Evolutionary conservation across 2,113 vertebrate species (phyloP), one percentile per base, ranked within the genome.

Genomic region (Poeciliopsis occidentalis): DNA sequence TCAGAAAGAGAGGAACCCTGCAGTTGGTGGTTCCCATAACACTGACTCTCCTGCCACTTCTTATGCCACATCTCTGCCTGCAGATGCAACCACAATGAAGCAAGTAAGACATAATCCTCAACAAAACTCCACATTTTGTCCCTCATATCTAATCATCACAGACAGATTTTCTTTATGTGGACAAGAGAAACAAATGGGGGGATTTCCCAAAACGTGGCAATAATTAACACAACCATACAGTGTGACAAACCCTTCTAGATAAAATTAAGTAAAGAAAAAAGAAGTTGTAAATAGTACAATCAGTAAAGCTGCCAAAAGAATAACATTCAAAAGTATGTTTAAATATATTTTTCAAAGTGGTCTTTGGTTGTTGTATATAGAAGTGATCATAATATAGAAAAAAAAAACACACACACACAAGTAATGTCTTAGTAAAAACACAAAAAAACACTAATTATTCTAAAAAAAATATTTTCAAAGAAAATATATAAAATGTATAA

Each of bases 21-120:
- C 11, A 8, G 37, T 63, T 5, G 12, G 22, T 32, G 81, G n/a
- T 60, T 69, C 47, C 75, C 78, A 30, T 68, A 41, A 47, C 1
- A 75, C 17, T 68, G 80, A 66, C 75, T 64, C 15, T 93, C 92
- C 71, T 60, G 87, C 86, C 94, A 94, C 72, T 96, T 91, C 30
- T 92, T 88, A 83, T 90, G 64, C 90, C 95, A 92, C 74, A 85
- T 88, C 82, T 89, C 81, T 31, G 94, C 92, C 96, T 98, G 81
- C 6, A 74, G 73, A 85, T 39, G 39, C 29, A 4, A 51, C 27
- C 47, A 66, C 15, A 22, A 34, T 19, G 13, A 73, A 27, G n/a
- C 61, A 26, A 65, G 60, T 32, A 12, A 64, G 12, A n/a, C 1
- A 3, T 67, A 64, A 41, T 7, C 60, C 12, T 34, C 12, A 12